phyloP scores from a whole-genome alignment of 2,113 vertebrate species.

The Xenopus borealis region DNA sequence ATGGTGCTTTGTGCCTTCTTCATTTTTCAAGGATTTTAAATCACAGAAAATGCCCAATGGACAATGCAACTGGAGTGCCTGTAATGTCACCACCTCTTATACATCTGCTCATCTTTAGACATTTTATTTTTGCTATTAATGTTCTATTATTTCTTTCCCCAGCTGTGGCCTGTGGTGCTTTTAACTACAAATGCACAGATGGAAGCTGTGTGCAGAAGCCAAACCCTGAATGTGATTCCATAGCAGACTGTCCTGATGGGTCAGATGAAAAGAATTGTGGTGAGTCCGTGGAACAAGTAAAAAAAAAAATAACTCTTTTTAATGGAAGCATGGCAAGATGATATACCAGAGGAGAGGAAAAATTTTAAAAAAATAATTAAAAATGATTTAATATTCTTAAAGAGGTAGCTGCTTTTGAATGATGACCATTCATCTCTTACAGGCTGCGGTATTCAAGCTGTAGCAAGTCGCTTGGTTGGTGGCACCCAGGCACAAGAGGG shows the following conservation, averaged over 20 bases:
- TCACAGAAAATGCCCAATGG: too few species aligned
- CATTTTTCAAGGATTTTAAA: too few species aligned
- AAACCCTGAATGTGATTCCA: constrained; percentile 82
- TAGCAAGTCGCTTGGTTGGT: constrained; percentile 30
- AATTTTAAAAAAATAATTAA: too few species aligned
- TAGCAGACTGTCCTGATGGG: constrained; percentile 76
- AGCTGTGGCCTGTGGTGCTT: constrained; percentile 79
- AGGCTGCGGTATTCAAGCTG: constrained; percentile 23
- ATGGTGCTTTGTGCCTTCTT: too few species aligned
- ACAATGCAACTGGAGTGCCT: too few species aligned
- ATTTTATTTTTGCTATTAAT: too few species aligned
- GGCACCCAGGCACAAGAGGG: background rate
- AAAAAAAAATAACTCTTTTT: too few species aligned
- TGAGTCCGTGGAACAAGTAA: constrained; percentile 56
- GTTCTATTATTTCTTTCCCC: background rate
- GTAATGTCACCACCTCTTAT: too few species aligned
- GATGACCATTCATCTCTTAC: background rate
- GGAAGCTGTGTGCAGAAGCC: constrained; percentile 85
- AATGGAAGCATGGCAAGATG: too few species aligned
- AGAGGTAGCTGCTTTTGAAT: too few species aligned
- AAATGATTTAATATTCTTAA: too few species aligned
- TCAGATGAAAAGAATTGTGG: constrained; percentile 85
- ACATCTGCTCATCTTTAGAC: too few species aligned
- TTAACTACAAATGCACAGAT: constrained; percentile 84
- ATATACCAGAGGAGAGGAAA: background rate